Base-by-base conservation (phyloP, 2,888 invertebrate species). In the Hanleya hanleyi region DNA sequence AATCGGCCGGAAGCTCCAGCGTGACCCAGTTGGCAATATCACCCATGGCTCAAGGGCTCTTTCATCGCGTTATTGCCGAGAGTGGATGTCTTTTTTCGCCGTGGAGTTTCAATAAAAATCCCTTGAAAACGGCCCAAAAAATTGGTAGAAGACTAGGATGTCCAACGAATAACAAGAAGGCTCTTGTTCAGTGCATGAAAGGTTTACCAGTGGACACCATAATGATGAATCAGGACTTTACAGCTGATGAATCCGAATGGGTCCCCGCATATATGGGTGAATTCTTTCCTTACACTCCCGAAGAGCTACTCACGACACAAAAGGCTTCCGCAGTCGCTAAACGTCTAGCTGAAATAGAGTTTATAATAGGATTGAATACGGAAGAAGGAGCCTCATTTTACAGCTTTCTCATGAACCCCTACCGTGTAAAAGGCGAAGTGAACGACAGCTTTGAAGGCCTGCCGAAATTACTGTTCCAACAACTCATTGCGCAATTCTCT, bases 371-470 rank as follows among this genome's bases (percentile, higher is more conserved):
- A 0, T 49, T 74, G 3, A 76, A 79, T 41, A 75, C 71, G 22
- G 78, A 79, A n/a, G 81, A 83, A n/a, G 83, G 81, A 7, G 77
- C 75, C 0, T 75, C 77, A 15, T 67, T 81, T 9, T 71, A 74
- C 1, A 49, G 68, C 22, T 41, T 77, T 2, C 65, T 77, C 9
- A 50, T 78, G 41, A 67, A 9, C 41, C 41, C n/a, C n/a, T n/a
- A n/a, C n/a, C n/a, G n/a, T n/a, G n/a, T n/a, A n/a, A n/a, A n/a
- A n/a, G n/a, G n/a, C n/a, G n/a, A n/a, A n/a, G n/a, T n/a, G n/a
- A n/a, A n/a, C n/a, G n/a, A n/a, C n/a, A n/a, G n/a, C n/a, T n/a
- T n/a, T n/a, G n/a, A n/a, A n/a, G n/a, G n/a, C n/a, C n/a, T n/a
- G n/a, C n/a, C n/a, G n/a, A n/a, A n/a, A n/a, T n/a, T n/a, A n/a